Evolutionary conservation across 2,888 invertebrate species (phyloP), one percentile per base, ranked within the genome.

Genomic region (Neocrepidodera transversa): DNA sequence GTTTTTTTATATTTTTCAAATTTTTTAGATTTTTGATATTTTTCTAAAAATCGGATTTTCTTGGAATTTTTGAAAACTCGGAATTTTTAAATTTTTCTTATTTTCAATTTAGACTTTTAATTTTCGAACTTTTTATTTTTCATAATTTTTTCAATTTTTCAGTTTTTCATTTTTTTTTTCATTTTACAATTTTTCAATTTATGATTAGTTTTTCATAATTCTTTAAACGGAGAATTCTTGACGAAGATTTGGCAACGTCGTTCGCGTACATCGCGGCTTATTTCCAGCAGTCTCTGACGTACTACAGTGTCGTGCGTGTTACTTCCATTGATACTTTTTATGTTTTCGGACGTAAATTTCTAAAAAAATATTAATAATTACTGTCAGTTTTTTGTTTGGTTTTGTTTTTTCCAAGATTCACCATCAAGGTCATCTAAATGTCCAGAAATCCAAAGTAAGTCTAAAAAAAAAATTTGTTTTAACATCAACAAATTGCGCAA

Each of bases 401-500:
- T 28, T 45, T 45, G 32, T 35, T 17, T 20, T 7, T 38, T 32
- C 40, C 49, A 17, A 51, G 17, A 32, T 6, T 45, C 26, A 23
- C 38, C 26, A 45, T 35, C 42, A 60, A 40, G 54, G 56, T 52
- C 47, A 53, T 56, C 62, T 64, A 64, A 62, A 68, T 69, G 67
- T 69, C 67, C 61, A 65, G 63, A 50, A 40, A 49, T 58, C 59
- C 61, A 28, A 58, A 51, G 69, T 69, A 68, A 67, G 69, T 69
- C 58, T 18, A 32, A 14, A 16, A 6, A 26, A 2, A 43, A 16
- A 2, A 3, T 30, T 42, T 32, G 16, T 11, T 57, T 35, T 57
- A 43, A 57, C 50, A 56, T 56, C 56, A 42, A 55, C 55, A 47
- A 55, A 38, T 56, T 56, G 40, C 30, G 36, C 28, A 43, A 14